phyloP scores from a whole-genome alignment of 2,113 vertebrate species.

The Sphyrna mokarran region DNA sequence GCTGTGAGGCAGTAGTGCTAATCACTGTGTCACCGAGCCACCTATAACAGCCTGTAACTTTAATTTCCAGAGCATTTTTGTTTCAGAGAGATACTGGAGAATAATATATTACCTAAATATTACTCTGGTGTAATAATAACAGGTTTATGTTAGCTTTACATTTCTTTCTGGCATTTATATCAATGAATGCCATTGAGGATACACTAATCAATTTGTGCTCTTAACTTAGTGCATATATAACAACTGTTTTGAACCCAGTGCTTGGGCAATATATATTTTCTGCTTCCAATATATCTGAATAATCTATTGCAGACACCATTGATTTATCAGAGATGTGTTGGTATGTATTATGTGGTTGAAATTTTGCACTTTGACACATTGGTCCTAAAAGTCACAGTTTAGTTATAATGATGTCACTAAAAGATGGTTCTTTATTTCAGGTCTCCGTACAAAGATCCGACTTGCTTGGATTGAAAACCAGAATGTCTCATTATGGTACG shows the following conservation, averaged over 20 bases:
- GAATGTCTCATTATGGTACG: conserved; percentile 86
- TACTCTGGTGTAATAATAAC: not conserved
- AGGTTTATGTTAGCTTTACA: not conserved
- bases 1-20: too few species aligned
- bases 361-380: conserved; percentile 12
- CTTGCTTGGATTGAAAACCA: conserved; percentile 90
- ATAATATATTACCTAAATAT: not conserved
- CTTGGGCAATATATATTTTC: not conserved
- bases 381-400: not conserved
- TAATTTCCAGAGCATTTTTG: not conserved
- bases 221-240: not conserved
- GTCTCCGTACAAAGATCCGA: conserved; percentile 85
- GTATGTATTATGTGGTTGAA: conserved; percentile 16
- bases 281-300: not conserved
- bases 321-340: not conserved
- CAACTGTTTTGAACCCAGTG: not conserved
- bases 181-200: not conserved
- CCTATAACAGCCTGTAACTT: not conserved
- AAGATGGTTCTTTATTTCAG: conserved; percentile 51
- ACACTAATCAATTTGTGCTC: not conserved
- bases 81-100: not conserved
- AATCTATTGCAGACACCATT: not conserved
- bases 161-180: not conserved
- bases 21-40: too few species aligned
- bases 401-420: conserved; percentile 28